Evolutionary conservation across 2,888 invertebrate genomes (phyloP), one percentile per base, ranked within the genome.

Genomic region (Spilarctia lutea): DNA sequence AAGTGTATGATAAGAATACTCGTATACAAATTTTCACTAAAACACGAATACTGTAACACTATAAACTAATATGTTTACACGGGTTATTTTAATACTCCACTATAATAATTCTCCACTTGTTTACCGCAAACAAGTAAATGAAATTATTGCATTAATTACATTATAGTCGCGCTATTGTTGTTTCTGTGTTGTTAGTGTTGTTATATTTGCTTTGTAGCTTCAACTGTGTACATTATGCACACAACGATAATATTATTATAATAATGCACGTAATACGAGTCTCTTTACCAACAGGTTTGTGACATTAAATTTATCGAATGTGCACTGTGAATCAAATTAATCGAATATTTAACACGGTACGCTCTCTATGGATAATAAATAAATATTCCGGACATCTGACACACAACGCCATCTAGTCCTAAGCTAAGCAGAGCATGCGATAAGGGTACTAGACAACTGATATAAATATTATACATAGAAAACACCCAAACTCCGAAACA

Each of bases 91-190:
- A 78, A 74, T 67, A 65, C 69, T 71, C 65, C n/a, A 60, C 78
- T 78, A 81, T 79, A 77, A 81, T 78, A 83, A 83, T 75, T 76
- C 68, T 68, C 72, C 65, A 74, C 24, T 42, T 39, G 48, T 70
- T 39, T 73, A 75, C 71, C 74, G 52, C 71, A 75, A 76, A 73
- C 75, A 65, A 68, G 79, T 68, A 75, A 72, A 82, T 81, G 74
- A 73, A 79, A 81, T 79, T 81, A 75, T 66, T 74, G 68, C 73
- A 84, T 48, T 81, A 73, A 81, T 70, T 79, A 84, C 71, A 68
- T 82, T 82, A 72, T 66, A 48, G 52, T 73, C 52, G 73, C 52
- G 65, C 52, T 69, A 73, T 78, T 81, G 79, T 76, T 69, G 72
- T 71, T 60, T 45, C 48, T 8, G 45, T 65, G 1, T 70, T 71